Conservation (phyloP, 2,888 invertebrate genomes). For the Microctonus brassicae region DNA sequence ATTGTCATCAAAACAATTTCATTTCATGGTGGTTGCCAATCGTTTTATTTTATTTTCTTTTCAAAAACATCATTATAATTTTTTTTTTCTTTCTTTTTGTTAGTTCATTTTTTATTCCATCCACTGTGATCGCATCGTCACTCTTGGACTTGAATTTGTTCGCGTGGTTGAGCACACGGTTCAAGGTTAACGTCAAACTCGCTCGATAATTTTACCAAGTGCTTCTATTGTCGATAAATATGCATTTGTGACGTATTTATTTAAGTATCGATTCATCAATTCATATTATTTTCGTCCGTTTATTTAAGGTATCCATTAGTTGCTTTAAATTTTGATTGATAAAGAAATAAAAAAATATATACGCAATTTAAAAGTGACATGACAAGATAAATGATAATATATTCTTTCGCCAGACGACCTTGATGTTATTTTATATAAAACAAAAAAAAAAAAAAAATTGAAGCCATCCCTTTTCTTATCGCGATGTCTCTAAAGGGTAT, state of each 20-base stretch:
- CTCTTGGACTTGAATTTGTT: constrained; percentile 19
- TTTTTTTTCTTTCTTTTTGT: background rate
- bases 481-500: background rate
- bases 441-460: background rate
- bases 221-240: background rate
- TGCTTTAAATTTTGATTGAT: background rate
- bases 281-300: background rate
- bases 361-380: too few relatives aligned
- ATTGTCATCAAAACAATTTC: background rate
- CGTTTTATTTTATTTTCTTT: background rate
- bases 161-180: constrained; percentile 17
- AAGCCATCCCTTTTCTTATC: background rate
- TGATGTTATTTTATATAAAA: background rate
- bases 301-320: too few relatives aligned
- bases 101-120: background rate
- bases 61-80: background rate
- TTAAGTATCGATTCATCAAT: background rate
- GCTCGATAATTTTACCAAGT: constrained; percentile 17
- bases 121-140: background rate
- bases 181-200: constrained; percentile 15
- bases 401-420: background rate
- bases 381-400: background rate
- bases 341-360: background rate
- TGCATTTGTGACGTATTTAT: background rate
- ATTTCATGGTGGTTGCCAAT: background rate